Conservation (phyloP, 2,113 vertebrate species). For the Corythaixoides concolor region DNA sequence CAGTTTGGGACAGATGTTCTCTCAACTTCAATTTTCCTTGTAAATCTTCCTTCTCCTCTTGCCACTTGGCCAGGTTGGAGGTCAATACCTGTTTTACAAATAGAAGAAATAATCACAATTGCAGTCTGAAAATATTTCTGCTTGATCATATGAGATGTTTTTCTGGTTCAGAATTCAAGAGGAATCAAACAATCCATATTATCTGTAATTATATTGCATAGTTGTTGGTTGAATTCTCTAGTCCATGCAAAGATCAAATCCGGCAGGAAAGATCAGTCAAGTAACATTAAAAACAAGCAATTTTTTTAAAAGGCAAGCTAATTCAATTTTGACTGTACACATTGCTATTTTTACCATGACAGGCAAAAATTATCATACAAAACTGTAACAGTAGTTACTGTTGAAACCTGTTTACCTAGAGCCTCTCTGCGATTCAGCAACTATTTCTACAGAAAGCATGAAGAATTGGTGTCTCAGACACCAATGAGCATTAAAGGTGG, state of each 20-base stretch:
- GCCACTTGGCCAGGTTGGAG: slow-evolving; percentile 81
- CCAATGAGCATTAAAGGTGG: background rate
- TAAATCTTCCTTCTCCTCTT: slow-evolving; percentile 87
- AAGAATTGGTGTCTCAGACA: background rate
- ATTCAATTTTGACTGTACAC: background rate
- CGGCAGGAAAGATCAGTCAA: background rate
- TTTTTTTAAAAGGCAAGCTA: background rate
- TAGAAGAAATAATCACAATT: slow-evolving; percentile 11
- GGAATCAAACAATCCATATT: background rate
- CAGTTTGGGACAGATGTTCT: slow-evolving; percentile 74
- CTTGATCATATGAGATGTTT: background rate
- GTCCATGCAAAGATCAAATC: background rate
- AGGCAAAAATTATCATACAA: background rate
- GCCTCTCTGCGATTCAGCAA: background rate
- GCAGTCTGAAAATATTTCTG: background rate
- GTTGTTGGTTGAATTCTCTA: background rate
- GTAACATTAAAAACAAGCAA: background rate
- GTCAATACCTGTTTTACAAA: slow-evolving; percentile 80
- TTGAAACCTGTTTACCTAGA: background rate
- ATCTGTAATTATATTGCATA: background rate
- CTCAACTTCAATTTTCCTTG: slow-evolving; percentile 76
- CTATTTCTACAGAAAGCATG: background rate
- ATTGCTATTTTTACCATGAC: background rate
- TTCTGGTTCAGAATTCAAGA: background rate
- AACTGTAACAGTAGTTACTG: background rate